Conservation (phyloP, 1,140 invertebrate species). For the Atta colombica region DNA sequence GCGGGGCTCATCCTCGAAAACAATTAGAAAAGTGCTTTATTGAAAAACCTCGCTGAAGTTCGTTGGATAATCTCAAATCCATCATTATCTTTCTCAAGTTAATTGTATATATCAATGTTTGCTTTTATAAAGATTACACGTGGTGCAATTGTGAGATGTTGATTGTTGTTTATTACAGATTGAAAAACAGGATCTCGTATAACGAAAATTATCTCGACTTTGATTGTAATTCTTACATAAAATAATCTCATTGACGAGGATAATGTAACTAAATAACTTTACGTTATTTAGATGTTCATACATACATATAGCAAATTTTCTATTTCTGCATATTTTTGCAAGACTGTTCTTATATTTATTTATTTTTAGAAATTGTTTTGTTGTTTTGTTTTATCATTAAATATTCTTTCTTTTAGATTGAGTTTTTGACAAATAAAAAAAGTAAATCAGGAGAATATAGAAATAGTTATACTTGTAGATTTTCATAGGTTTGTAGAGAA, state of each 20-base stretch:
- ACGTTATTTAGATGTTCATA: neutral
- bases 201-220: neutral
- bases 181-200: no score
- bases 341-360: neutral
- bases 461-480: neutral
- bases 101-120: neutral
- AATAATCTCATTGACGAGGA: neutral
- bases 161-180: neutral
- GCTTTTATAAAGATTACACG: constrained; percentile 24
- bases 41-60: constrained; percentile 18
- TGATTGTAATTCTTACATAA: neutral
- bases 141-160: neutral
- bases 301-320: neutral
- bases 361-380: neutral
- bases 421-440: neutral
- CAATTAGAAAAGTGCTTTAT: constrained; percentile 75
- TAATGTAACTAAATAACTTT: neutral
- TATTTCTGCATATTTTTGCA: neutral
- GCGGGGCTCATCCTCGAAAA: constrained; percentile 60
- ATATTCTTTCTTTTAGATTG: neutral
- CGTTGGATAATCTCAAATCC: constrained; percentile 32
- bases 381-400: neutral
- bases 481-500: neutral
- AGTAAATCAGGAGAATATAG: neutral
- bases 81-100: constrained; percentile 17